These are phyloP conservation scores for Disparrhopalites patrizii DNA, from an alignment of 2,888 invertebrate genomes.

Conservation along the genomic window DNA sequence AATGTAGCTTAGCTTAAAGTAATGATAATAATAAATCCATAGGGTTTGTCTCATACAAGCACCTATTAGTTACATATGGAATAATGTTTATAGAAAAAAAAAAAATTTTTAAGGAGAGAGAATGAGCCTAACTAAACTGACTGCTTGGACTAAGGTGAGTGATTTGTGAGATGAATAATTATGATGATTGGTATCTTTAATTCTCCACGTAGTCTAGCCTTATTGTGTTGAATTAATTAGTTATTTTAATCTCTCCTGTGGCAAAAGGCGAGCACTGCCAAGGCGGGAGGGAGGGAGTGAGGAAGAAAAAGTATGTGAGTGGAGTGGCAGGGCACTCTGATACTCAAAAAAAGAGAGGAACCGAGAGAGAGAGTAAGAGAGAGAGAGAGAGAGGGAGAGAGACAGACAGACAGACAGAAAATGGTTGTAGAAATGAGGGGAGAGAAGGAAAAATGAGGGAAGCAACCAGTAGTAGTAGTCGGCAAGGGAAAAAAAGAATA, in stretches of 20 bases:
- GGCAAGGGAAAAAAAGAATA: constrained; percentile 22
- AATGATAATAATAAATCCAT: too few relatives aligned
- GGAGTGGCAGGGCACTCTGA: too few relatives aligned
- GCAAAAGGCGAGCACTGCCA: not conserved
- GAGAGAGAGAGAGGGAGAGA: constrained; percentile 13
- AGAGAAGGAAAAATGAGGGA: constrained; percentile 1
- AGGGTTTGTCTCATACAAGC: too few relatives aligned
- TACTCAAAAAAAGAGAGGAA: constrained; percentile 1
- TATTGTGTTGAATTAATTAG: constrained; percentile 47
- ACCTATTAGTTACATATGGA: too few relatives aligned
- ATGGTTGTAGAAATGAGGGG: constrained; percentile 19
- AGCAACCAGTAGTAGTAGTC: too few relatives aligned
- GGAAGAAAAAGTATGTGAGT: constrained; percentile 12
- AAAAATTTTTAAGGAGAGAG: too few relatives aligned
- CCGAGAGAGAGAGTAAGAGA: constrained; percentile 1
- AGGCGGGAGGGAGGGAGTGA: too few relatives aligned
- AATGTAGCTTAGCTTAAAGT: too few relatives aligned
- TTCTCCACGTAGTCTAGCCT: constrained; percentile 43
- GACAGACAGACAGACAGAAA: too few relatives aligned
- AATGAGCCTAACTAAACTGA: too few relatives aligned
- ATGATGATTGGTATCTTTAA: constrained; percentile 46
- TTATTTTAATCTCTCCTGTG: constrained; percentile 37
- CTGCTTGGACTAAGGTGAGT: constrained; percentile 32
- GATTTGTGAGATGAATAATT: constrained; percentile 41
- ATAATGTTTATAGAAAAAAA: too few relatives aligned